A percentile compares a stretch with the other conserved stretches of the same genome.
Conservation (phyloP, 1,140 invertebrate species). For the Stegodyphus dumicola region DNA sequence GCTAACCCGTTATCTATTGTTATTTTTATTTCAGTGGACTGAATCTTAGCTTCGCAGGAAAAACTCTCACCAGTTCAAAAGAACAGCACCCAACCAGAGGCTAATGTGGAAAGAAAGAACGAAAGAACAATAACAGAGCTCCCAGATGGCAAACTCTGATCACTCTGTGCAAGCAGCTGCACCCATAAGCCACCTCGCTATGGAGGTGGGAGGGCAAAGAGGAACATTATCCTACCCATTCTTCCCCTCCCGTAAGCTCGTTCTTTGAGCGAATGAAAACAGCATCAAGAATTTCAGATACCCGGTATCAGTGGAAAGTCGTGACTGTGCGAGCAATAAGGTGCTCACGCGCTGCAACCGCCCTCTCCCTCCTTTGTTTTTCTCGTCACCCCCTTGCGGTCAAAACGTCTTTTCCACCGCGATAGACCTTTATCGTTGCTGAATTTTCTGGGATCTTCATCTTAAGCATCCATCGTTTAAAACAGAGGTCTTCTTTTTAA, state of each 20-base stretch:
- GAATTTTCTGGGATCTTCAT: neutral
- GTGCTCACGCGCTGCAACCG: conserved; percentile 16
- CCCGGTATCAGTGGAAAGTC: conserved; percentile 23
- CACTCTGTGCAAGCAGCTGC: conserved; percentile 9
- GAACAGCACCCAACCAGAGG: too few relatives aligned
- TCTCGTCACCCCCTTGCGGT: neutral
- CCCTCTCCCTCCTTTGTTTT: too few relatives aligned
- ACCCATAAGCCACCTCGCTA: neutral
- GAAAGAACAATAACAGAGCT: conserved; percentile 6
- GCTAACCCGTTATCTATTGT: too few relatives aligned
- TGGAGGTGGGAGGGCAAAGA: neutral
- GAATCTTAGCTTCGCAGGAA: too few relatives aligned
- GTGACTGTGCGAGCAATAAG: conserved; percentile 39
- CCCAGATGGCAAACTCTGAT: conserved; percentile 5
- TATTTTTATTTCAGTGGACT: too few relatives aligned
- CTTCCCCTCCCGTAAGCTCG: too few relatives aligned
- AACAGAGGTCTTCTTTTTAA: too few relatives aligned
- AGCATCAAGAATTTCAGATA: conserved; percentile 8
- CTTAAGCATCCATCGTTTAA: neutral
- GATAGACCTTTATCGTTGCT: neutral
- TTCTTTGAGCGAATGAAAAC: neutral
- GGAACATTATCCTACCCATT: neutral
- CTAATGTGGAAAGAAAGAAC: neutral
- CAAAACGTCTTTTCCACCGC: neutral
- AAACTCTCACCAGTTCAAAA: too few relatives aligned